These are phyloP conservation scores for Agrotis ipsilon DNA, from an alignment of 2,888 invertebrate species.

Conservation along the genomic window DNA sequence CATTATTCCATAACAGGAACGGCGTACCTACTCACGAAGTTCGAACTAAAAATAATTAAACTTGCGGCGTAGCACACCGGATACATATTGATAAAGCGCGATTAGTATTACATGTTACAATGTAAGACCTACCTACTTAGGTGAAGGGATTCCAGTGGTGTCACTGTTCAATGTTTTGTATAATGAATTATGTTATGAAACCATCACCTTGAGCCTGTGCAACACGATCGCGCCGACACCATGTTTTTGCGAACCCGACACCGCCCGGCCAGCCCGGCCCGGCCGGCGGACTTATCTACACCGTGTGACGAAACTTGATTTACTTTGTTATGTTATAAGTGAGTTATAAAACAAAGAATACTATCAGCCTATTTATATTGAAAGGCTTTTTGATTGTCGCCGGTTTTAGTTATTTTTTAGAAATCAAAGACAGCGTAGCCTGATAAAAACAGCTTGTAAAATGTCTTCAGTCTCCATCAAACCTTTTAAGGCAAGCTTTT, in stretches of 20 bases:
- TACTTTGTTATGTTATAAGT: constrained; percentile 39
- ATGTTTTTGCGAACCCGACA: constrained; percentile 78
- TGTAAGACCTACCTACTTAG: constrained; percentile 51
- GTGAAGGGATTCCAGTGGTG: constrained; percentile 77
- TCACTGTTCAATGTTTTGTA: constrained; percentile 64
- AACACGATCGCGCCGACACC: constrained; percentile 82
- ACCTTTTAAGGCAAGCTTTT: no score
- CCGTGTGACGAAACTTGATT: constrained; percentile 66
- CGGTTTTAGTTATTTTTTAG: neutral
- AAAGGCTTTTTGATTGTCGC: neutral
- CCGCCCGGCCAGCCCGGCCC: constrained; percentile 27
- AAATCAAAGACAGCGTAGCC: neutral
- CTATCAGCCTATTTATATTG: neutral
- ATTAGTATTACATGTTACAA: constrained; percentile 56
- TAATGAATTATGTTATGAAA: constrained; percentile 71
- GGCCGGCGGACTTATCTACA: constrained; percentile 33
- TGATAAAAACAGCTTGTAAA: neutral
- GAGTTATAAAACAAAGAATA: constrained; percentile 27
- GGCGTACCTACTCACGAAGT: constrained; percentile 6
- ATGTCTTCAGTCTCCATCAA: neutral
- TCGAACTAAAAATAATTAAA: constrained; percentile 38
- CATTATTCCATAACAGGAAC: constrained; percentile 39
- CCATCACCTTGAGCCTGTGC: constrained; percentile 83
- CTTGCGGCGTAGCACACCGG: constrained; percentile 41
- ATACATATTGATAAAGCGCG: constrained; percentile 62